Base-by-base conservation (phyloP, 2,888 invertebrate species). In the Scaptomyza caliginosa region DNA sequence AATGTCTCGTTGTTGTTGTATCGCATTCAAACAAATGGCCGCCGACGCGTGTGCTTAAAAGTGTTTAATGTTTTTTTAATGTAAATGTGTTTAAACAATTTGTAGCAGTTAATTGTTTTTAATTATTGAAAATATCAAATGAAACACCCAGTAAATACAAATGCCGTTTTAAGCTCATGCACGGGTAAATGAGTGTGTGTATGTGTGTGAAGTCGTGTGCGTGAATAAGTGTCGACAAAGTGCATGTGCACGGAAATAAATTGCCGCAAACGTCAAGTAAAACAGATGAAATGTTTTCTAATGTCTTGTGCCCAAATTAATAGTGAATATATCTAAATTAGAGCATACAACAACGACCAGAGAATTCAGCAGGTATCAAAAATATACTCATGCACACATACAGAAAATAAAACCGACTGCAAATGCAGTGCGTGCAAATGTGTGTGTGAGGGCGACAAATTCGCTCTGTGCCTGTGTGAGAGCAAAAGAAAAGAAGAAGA, bases 211-310 rank as follows among this genome's bases (percentile, higher is more conserved):
- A 56, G 70, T 69, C 56, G 49, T 72, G 57, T 66, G 56, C 23
- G 51, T 50, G 36, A 36, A 42, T 58, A 36, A 54, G 65, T 67
- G 67, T 72, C 73, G 48, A 56, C 51, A 57, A 71, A 86, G 65
- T 71, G 67, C 84, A 79, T 83, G 77, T 71, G 82, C 72, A 76
- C 67, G 56, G 43, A 70, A 70, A 73, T 76, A 71, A 73, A 73
- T 67, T 66, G 72, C 73, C 77, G 77, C 77, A 66, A 66, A 39
- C 50, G 30, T 24, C 28, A 42, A 39, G 48, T 46, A 58, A 67
- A 52, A 50, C 39, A 36, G 38, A 75, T 58, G 7, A 23, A 43
- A 56, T 57, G 21, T 34, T 38, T 32, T 36, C 16, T 45, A 32
- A 38, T 21, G 28, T 24, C 8, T 60, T 56, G 28, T 24, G n/a